Percentiles rank a stretch among this genome's conserved stretches.
Evolutionary conservation across 2,888 invertebrate genomes (phyloP).

Genomic region (Chromoteleia sp.): DNA sequence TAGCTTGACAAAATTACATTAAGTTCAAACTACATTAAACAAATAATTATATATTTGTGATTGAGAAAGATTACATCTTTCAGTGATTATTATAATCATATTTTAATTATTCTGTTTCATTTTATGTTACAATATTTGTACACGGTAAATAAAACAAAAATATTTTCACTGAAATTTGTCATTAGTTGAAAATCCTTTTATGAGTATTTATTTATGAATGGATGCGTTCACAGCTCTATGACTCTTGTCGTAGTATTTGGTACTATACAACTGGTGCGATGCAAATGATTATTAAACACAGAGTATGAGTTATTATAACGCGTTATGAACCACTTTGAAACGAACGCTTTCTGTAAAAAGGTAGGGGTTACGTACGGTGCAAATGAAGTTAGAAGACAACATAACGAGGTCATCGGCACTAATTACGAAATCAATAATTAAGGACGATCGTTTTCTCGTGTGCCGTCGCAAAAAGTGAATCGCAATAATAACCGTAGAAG

Average conservation of each 20-base stretch:
- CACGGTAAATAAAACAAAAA: too few species aligned
- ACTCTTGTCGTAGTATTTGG: not conserved
- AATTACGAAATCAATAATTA: constrained; percentile 54
- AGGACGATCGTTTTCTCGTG: constrained; percentile 49
- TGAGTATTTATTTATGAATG: constrained; percentile 5
- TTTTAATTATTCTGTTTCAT: too few species aligned
- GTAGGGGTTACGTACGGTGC: not conserved
- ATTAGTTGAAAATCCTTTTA: not conserved
- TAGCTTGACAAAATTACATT: too few species aligned
- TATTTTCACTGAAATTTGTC: too few species aligned
- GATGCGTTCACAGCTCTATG: not conserved
- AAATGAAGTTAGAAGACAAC: not conserved
- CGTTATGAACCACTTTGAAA: too few species aligned
- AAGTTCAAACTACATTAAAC: too few species aligned
- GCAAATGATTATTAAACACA: constrained; percentile 2
- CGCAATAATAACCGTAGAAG: constrained; percentile 42
- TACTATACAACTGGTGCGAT: not conserved
- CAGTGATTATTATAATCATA: too few species aligned
- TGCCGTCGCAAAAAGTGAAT: constrained; percentile 30
- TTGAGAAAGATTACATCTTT: too few species aligned
- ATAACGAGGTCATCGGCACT: constrained; percentile 55
- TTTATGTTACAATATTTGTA: too few species aligned
- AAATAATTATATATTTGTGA: too few species aligned
- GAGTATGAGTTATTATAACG: not conserved
- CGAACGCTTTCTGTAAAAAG: not conserved